Conservation (phyloP, 1,140 invertebrate genomes). For the Drosophila ironensis region DNA sequence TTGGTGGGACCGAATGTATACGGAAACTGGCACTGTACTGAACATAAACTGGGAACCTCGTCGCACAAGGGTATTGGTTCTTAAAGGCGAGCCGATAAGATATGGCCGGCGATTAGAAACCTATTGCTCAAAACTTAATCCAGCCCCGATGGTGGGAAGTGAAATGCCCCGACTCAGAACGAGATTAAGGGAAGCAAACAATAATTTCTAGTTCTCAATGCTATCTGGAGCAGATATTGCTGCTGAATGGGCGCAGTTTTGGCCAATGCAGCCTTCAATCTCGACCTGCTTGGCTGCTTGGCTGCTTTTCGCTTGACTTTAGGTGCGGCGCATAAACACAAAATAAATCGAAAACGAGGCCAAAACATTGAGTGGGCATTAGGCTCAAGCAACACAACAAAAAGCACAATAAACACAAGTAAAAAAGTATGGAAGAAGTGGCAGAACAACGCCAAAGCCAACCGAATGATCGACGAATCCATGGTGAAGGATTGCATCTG, state of each 20-base stretch:
- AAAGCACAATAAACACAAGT: constrained; percentile 4
- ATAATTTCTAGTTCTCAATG: constrained; percentile 10
- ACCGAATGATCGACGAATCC: too few species aligned
- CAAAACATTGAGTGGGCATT: constrained; percentile 50
- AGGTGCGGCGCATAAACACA: constrained; percentile 32
- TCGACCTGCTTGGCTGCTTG: constrained; percentile 49
- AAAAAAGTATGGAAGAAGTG: neutral
- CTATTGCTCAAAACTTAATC: constrained; percentile 20
- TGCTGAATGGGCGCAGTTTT: constrained; percentile 4
- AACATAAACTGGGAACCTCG: neutral
- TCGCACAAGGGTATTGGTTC: neutral
- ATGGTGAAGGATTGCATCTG: neutral
- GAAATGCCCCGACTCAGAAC: neutral
- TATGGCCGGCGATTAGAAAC: constrained; percentile 29
- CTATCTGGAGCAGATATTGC: constrained; percentile 32
- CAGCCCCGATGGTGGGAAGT: neutral
- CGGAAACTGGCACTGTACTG: constrained; percentile 5
- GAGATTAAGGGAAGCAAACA: neutral
- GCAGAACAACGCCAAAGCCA: constrained; percentile 4
- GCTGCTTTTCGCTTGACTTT: constrained; percentile 13
- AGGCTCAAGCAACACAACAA: constrained; percentile 26
- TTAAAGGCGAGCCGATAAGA: constrained; percentile 28
- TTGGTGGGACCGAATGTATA: neutral
- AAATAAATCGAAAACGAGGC: constrained; percentile 39
- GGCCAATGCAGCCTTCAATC: constrained; percentile 42